These are phyloP conservation scores for Numida meleagris DNA, from an alignment of 2,113 vertebrate genomes.

Conservation along the genomic window DNA sequence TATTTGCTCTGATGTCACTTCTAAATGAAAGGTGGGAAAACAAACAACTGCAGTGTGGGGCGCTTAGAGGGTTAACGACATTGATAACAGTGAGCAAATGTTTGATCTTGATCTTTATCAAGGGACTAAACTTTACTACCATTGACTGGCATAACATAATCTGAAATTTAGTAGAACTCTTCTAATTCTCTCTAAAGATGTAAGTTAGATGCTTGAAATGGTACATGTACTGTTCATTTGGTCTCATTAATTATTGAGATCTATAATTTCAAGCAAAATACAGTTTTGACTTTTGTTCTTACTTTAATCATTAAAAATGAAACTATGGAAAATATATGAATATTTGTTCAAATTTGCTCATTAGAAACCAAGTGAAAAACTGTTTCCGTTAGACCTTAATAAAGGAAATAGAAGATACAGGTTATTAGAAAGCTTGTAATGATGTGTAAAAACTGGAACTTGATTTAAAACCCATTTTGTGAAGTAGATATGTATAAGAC, in stretches of 20 bases:
- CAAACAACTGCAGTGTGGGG: neutral
- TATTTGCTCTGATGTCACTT: neutral
- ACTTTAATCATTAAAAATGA: neutral
- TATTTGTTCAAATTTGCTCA: neutral
- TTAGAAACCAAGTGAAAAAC: conserved; percentile 28
- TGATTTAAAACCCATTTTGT: neutral
- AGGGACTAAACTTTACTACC: conserved; percentile 1
- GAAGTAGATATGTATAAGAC: neutral
- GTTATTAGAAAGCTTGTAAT: neutral
- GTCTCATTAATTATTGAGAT: conserved; percentile 35
- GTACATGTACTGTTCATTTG: conserved; percentile 51
- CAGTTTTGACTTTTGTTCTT: neutral
- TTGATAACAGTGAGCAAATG: neutral
- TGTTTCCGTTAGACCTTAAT: conserved; percentile 29
- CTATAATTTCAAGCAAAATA: conserved; percentile 4
- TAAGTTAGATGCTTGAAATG: conserved; percentile 48
- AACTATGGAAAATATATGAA: conserved; percentile 11
- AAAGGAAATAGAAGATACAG: neutral
- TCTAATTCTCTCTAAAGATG: conserved; percentile 60
- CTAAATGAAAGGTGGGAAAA: neutral
- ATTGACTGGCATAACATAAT: conserved; percentile 45
- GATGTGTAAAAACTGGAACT: neutral
- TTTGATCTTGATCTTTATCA: neutral
- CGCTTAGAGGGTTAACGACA: neutral
- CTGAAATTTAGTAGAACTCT: conserved; percentile 7